Evolutionary conservation across 2,797 vertebrate genomes (phyloP).

Genomic region (Sebastes hopkinsi): DNA sequence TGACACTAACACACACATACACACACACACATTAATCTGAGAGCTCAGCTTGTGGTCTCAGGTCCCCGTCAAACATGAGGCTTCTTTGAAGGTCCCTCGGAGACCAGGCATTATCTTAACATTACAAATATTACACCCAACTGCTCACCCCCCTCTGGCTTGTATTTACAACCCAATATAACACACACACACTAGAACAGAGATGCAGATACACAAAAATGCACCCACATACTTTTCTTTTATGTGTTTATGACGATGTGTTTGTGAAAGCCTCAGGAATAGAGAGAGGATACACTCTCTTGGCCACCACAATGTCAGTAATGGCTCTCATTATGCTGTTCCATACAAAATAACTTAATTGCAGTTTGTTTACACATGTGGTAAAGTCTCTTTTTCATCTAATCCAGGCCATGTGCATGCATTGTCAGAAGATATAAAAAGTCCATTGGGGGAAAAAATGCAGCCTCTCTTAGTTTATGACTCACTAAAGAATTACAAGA

Average conservation of each 20-base stretch:
- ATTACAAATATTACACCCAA: constrained; percentile 52
- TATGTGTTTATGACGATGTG: constrained; percentile 8
- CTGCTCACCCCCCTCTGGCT: constrained; percentile 13
- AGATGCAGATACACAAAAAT: neutral
- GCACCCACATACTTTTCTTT: neutral
- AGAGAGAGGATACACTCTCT: constrained; percentile 28
- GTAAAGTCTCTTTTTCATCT: constrained; percentile 35
- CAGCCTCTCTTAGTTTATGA: constrained; percentile 1
- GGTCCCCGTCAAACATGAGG: constrained; percentile 45
- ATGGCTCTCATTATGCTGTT: constrained; percentile 62
- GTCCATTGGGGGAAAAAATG: neutral
- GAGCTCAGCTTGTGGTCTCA: constrained; percentile 32
- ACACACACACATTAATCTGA: constrained; percentile 11
- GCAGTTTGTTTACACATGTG: constrained; percentile 56
- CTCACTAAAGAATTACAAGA: neutral
- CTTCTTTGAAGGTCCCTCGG: constrained; percentile 54
- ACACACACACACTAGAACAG: neutral
- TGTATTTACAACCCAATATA: constrained; percentile 8
- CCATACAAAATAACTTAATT: constrained; percentile 55
- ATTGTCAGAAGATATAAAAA: constrained; percentile 40
- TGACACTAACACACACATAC: constrained; percentile 18
- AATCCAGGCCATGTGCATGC: constrained; percentile 40
- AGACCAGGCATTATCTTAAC: constrained; percentile 39
- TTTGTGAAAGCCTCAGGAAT: constrained; percentile 29
- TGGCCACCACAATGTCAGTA: constrained; percentile 39